Conservation (phyloP, 2,888 invertebrate genomes). For the Tryphoninae sp. region DNA sequence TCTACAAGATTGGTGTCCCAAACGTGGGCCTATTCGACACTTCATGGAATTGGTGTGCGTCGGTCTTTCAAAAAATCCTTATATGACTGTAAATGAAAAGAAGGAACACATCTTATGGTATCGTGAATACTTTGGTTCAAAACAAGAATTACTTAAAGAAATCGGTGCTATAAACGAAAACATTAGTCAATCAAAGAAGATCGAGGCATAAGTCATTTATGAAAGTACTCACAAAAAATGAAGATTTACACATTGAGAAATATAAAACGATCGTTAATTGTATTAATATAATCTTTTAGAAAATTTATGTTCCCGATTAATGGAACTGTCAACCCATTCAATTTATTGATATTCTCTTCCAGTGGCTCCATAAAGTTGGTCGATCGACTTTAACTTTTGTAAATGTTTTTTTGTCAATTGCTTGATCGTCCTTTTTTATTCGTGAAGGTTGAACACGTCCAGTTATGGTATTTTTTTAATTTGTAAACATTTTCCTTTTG, state of each 20-base stretch:
- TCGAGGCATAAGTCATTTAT: slow-evolving; percentile 39
- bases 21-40: slow-evolving; percentile 94
- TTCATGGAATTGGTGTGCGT: slow-evolving; percentile 98
- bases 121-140: slow-evolving; percentile 92
- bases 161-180: slow-evolving; percentile 83
- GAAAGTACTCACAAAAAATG: not conserved
- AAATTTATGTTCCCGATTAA: not conserved
- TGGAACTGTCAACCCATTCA: not conserved
- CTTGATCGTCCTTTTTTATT: no score
- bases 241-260: not conserved
- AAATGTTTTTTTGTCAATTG: no score
- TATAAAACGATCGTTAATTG: slow-evolving; percentile 1
- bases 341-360: not conserved
- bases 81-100: slow-evolving; percentile 93
- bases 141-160: slow-evolving; percentile 87
- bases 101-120: slow-evolving; percentile 96
- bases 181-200: slow-evolving; percentile 46
- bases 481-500: no score
- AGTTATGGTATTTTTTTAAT: no score
- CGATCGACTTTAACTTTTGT: no score
- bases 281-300: not conserved
- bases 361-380: not conserved
- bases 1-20: slow-evolving; percentile 94
- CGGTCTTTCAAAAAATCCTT: slow-evolving; percentile 97
- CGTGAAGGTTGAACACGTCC: no score